Conservation (phyloP, 2,888 invertebrate genomes). For the Megaustenia siamemsis region DNA sequence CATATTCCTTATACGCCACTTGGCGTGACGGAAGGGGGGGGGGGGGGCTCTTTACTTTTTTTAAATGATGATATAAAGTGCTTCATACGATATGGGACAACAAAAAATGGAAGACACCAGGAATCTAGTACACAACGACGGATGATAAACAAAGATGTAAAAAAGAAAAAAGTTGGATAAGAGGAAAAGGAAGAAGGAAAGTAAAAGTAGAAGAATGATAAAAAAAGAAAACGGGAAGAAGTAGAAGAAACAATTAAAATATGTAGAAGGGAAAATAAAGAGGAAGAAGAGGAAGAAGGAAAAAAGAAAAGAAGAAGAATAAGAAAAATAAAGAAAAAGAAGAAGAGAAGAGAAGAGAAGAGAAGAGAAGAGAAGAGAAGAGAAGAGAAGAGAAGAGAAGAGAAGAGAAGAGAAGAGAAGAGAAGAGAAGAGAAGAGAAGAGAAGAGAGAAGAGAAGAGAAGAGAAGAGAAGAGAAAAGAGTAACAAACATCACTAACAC, state of each 20-base stretch:
- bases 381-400: not conserved
- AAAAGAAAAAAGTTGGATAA: too few relatives aligned
- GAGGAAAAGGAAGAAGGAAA: too few relatives aligned
- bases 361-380: not conserved
- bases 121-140: too few relatives aligned
- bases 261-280: not conserved
- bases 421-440: not conserved
- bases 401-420: not conserved
- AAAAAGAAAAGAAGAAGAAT: too few relatives aligned
- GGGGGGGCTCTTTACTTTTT: too few relatives aligned
- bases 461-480: not conserved
- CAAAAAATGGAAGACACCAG: too few relatives aligned
- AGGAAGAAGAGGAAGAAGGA: conserved; percentile 9
- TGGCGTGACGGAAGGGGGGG: too few relatives aligned
- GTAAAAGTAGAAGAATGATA: too few relatives aligned
- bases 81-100: too few relatives aligned
- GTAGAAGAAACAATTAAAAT: not conserved
- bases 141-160: not conserved
- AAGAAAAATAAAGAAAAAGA: not conserved
- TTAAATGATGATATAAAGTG: too few relatives aligned
- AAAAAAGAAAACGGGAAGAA: too few relatives aligned
- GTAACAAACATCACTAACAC: not conserved
- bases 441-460: not conserved
- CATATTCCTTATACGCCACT: too few relatives aligned
- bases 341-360: not conserved